These are phyloP conservation scores for Apoderus coryli DNA, from an alignment of 2,888 invertebrate genomes.

Conservation along the genomic window DNA sequence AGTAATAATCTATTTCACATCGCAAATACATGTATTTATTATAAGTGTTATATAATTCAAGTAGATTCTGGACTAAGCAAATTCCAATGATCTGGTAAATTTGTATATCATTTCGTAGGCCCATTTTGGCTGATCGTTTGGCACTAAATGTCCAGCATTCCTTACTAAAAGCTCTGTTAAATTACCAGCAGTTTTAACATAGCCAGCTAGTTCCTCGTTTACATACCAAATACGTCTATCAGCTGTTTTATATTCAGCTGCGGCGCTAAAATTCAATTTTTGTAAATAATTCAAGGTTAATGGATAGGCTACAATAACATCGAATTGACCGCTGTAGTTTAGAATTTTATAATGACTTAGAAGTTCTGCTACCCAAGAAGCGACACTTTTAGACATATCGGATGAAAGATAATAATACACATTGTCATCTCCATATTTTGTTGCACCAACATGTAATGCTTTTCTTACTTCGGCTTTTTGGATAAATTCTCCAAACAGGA, in stretches of 20 bases:
- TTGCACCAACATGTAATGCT: too few relatives aligned
- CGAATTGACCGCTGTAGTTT: constrained; percentile 77
- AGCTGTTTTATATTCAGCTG: constrained; percentile 46
- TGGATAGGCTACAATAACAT: constrained; percentile 76
- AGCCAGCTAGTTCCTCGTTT: constrained; percentile 52
- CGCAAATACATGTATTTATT: too few relatives aligned
- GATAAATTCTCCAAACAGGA: too few relatives aligned
- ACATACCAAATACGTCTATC: constrained; percentile 51
- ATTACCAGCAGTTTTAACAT: constrained; percentile 51
- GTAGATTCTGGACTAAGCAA: too few relatives aligned
- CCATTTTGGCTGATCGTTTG: constrained; percentile 61
- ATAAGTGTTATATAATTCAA: too few relatives aligned
- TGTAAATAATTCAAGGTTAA: constrained; percentile 62
- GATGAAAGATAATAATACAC: constrained; percentile 8
- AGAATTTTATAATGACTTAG: constrained; percentile 52
- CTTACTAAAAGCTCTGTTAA: constrained; percentile 57
- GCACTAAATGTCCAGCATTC: constrained; percentile 72
- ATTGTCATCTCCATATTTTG: too few relatives aligned
- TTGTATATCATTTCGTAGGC: constrained; percentile 47
- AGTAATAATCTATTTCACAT: too few relatives aligned
- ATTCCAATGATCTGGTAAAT: constrained; percentile 21
- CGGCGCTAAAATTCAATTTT: constrained; percentile 50
- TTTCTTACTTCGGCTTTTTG: constrained; percentile 11
- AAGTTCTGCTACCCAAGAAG: constrained; percentile 35
- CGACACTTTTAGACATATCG: constrained; percentile 14